Percentiles rank a stretch among this genome's conserved stretches.
Evolutionary conservation across 1,140 invertebrate species (phyloP).

Genomic region (Heliconius congener): DNA sequence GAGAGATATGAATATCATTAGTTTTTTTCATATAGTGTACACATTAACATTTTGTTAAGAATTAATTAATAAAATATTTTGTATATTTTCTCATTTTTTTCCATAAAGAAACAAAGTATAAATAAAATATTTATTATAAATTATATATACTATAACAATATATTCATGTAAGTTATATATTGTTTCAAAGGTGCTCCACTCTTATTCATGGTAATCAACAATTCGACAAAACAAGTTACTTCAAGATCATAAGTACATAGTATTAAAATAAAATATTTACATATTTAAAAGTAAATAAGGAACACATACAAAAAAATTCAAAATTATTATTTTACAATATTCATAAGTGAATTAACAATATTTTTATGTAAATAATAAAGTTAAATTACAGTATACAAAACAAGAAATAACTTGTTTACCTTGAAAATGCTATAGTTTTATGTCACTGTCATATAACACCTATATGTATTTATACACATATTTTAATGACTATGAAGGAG

Average conservation of each 20-base stretch:
- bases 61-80: too few relatives aligned
- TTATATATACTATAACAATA: too few relatives aligned
- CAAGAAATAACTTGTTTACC: conserved; percentile 20
- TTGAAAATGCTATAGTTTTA: conserved; percentile 10
- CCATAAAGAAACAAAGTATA: neutral
- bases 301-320: neutral
- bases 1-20: too few relatives aligned
- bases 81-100: neutral
- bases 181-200: conserved; percentile 46
- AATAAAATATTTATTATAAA: too few relatives aligned
- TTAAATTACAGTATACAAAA: neutral
- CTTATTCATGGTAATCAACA: conserved; percentile 61
- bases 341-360: neutral
- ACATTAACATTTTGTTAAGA: too few relatives aligned
- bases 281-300: neutral
- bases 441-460: conserved; percentile 16
- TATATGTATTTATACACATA: neutral
- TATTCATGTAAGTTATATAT: conserved; percentile 24
- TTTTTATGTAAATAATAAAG: neutral
- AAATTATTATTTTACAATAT: neutral
- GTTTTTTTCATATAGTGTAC: too few relatives aligned
- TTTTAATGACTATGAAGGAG: neutral
- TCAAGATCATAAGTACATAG: conserved; percentile 25
- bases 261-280: neutral
- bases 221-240: conserved; percentile 46